These are phyloP conservation scores for Ornithoptera priamus DNA, from an alignment of 2,888 invertebrate species.

Conservation along the genomic window DNA sequence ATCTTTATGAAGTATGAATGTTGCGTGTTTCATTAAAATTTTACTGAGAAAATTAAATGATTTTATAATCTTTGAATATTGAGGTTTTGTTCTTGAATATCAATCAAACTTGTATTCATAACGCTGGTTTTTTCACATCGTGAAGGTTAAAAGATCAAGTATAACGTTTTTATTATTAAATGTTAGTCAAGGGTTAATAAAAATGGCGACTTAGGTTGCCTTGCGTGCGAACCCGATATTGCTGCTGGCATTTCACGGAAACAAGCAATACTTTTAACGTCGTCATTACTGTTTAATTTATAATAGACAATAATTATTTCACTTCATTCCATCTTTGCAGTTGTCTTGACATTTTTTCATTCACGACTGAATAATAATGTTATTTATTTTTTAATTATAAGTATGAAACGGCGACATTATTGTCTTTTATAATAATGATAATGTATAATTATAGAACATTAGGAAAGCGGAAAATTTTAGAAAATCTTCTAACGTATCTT, in stretches of 20 bases:
- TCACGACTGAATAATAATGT: background rate
- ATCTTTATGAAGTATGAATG: background rate
- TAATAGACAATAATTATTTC: constrained; percentile 15
- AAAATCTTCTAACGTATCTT: too few relatives aligned
- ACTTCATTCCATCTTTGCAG: constrained; percentile 1
- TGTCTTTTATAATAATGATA: too few relatives aligned
- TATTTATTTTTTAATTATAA: too few relatives aligned
- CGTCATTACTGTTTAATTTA: constrained; percentile 16
- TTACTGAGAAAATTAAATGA: background rate
- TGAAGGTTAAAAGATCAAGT: constrained; percentile 26
- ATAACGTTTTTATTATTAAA: constrained; percentile 36
- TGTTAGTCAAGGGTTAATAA: constrained; percentile 43
- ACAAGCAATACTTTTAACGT: constrained; percentile 51
- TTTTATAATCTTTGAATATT: background rate
- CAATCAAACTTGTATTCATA: too few relatives aligned
- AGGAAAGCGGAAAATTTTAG: too few relatives aligned
- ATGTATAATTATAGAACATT: too few relatives aligned
- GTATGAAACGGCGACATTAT: too few relatives aligned
- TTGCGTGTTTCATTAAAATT: background rate
- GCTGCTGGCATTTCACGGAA: constrained; percentile 63
- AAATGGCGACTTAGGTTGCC: constrained; percentile 43
- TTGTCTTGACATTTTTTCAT: constrained; percentile 9
- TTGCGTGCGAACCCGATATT: constrained; percentile 52
- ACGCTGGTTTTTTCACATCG: background rate
- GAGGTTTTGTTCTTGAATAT: too few relatives aligned